Evolutionary conservation across 2,113 vertebrate species (phyloP).

Genomic region (Cepphus grylle): DNA sequence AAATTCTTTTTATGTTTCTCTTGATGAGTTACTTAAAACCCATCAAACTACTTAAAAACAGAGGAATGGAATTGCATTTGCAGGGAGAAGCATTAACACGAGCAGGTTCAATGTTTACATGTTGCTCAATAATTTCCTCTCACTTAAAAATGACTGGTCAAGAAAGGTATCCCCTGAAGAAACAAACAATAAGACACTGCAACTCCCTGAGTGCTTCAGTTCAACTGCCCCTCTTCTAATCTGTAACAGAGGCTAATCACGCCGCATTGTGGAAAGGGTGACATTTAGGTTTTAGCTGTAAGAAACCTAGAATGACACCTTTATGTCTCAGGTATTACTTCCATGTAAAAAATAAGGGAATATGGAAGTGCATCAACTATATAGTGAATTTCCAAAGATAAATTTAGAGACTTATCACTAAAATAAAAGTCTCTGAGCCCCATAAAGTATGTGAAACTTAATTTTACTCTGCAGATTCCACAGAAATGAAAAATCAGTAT

Average conservation of each 20-base stretch:
- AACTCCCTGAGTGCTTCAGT: neutral
- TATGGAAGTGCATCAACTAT: neutral
- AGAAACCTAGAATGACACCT: neutral
- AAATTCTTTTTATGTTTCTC: neutral
- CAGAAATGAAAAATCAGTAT: neutral
- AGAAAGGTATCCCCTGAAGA: neutral
- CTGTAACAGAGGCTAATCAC: neutral
- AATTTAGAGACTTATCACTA: neutral
- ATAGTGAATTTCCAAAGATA: neutral
- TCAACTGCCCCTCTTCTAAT: neutral
- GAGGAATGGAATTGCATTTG: neutral
- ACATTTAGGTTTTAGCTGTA: neutral
- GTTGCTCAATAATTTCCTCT: neutral
- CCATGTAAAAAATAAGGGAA: neutral
- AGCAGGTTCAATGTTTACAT: neutral
- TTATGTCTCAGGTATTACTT: neutral
- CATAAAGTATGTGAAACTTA: neutral
- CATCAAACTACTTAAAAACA: neutral
- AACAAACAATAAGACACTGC: neutral
- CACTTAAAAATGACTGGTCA: neutral
- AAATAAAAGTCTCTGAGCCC: neutral
- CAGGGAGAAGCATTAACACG: rapidly evolving
- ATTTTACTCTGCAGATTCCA: neutral
- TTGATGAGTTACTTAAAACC: neutral
- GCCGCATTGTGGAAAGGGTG: neutral